Evolutionary conservation across 2,888 invertebrate genomes (phyloP).

Genomic region (Thera obeliscata): DNA sequence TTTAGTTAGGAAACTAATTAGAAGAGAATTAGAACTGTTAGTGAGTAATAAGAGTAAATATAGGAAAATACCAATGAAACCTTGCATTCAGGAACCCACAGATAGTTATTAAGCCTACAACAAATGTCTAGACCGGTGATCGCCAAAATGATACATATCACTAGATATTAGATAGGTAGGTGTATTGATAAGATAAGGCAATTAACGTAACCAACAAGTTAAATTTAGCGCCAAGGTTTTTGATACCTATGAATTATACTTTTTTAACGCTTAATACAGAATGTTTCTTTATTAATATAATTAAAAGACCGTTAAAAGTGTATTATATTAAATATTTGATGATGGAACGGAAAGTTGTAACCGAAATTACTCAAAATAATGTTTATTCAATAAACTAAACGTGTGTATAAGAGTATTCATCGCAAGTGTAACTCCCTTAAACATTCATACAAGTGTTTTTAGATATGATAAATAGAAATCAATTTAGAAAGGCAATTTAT

Average conservation of each 20-base stretch:
- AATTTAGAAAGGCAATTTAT: not conserved
- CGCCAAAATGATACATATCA: slow-evolving; percentile 21
- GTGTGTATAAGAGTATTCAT: slow-evolving; percentile 41
- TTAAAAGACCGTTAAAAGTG: too few species aligned
- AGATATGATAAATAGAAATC: slow-evolving; percentile 14
- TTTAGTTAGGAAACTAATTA: not conserved
- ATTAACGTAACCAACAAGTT: slow-evolving; percentile 33
- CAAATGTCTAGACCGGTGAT: slow-evolving; percentile 27
- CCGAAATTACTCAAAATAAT: slow-evolving; percentile 47
- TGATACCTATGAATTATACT: too few species aligned
- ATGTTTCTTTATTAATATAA: too few species aligned
- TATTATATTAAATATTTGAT: not conserved
- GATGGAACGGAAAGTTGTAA: slow-evolving; percentile 26
- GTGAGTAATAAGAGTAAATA: too few species aligned
- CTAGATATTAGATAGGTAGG: slow-evolving; percentile 53
- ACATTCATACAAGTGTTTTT: slow-evolving; percentile 10
- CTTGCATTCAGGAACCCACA: too few species aligned
- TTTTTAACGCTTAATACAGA: too few species aligned
- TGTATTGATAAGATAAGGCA: slow-evolving; percentile 53
- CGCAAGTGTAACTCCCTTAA: slow-evolving; percentile 54
- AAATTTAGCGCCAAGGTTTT: slow-evolving; percentile 16
- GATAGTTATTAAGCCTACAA: not conserved
- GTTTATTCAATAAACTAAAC: slow-evolving; percentile 41
- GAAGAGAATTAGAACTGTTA: too few species aligned
- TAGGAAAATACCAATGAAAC: too few species aligned